Evolutionary conservation across 2,113 vertebrate genomes (phyloP).

Genomic region (Sakesphorus luctuosus): DNA sequence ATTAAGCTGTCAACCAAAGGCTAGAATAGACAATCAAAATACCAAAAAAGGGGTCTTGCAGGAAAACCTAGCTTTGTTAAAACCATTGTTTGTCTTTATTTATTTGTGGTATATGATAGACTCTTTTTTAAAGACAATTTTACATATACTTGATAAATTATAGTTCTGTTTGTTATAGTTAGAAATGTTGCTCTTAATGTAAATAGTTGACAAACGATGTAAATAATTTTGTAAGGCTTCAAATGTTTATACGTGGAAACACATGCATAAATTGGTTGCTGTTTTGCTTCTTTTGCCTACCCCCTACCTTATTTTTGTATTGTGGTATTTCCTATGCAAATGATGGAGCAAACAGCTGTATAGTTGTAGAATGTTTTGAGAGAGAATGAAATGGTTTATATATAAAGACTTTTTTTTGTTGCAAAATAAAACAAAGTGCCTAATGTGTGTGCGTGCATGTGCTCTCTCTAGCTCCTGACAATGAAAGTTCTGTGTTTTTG

Average conservation of each 20-base stretch:
- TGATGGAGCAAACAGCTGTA: conserved; percentile 83
- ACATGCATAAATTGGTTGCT: conserved; percentile 77
- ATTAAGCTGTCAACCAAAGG: conserved; percentile 81
- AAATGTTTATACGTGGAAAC: conserved; percentile 85
- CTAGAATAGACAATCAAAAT: conserved; percentile 76
- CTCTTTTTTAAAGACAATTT: conserved; percentile 79
- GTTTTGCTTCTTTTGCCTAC: conserved; percentile 79
- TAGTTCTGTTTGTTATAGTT: conserved; percentile 82
- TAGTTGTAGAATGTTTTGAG: conserved; percentile 82
- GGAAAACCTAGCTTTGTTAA: conserved; percentile 80
- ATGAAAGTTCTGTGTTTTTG: background rate
- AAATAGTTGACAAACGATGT: conserved; percentile 84
- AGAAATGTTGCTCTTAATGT: conserved; percentile 82
- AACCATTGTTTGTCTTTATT: conserved; percentile 85
- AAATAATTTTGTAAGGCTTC: conserved; percentile 89
- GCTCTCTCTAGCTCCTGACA: background rate
- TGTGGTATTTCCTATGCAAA: conserved; percentile 85
- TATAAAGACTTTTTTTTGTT: conserved; percentile 80
- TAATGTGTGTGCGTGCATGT: conserved; percentile 52
- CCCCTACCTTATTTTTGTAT: conserved; percentile 82
- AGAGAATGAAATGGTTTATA: conserved; percentile 84
- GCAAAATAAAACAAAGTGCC: conserved; percentile 85
- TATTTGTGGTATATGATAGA: conserved; percentile 84
- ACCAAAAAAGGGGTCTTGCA: conserved; percentile 80
- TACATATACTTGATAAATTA: conserved; percentile 85